These are phyloP conservation scores for Baronia brevicornis DNA, from an alignment of 2,888 invertebrate species.

Conservation along the genomic window DNA sequence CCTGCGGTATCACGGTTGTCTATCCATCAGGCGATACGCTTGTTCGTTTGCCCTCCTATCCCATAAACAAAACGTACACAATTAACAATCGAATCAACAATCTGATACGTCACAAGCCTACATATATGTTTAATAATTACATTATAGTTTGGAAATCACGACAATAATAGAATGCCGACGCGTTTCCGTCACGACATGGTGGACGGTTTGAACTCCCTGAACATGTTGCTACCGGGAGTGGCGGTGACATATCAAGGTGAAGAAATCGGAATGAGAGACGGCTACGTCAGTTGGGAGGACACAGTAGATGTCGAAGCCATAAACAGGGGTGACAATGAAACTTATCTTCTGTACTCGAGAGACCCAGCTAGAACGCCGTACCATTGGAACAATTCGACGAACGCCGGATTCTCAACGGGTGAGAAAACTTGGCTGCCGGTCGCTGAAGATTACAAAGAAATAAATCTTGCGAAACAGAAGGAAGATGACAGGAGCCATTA, in stretches of 20 bases:
- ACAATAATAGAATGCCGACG: slow-evolving; percentile 77
- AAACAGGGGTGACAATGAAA: slow-evolving; percentile 67
- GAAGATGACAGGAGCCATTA: slow-evolving; percentile 66
- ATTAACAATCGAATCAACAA: not conserved
- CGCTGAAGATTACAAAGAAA: slow-evolving; percentile 71
- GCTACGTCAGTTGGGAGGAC: slow-evolving; percentile 71
- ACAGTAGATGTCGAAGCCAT: slow-evolving; percentile 75
- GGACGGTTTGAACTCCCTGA: slow-evolving; percentile 81
- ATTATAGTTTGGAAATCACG: slow-evolving; percentile 81
- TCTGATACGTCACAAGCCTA: not conserved
- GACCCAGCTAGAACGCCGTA: slow-evolving; percentile 80
- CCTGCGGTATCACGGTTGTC: too few species aligned
- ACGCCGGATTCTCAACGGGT: slow-evolving; percentile 77
- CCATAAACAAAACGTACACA: too few species aligned
- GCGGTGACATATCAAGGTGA: slow-evolving; percentile 90
- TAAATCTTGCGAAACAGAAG: slow-evolving; percentile 76
- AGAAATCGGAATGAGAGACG: slow-evolving; percentile 83
- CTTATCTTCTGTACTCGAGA: slow-evolving; percentile 69
- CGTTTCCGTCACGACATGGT: slow-evolving; percentile 79
- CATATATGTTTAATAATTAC: not conserved
- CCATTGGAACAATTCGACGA: slow-evolving; percentile 76
- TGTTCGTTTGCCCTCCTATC: too few species aligned
- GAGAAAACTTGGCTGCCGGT: slow-evolving; percentile 80
- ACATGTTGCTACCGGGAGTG: slow-evolving; percentile 83
- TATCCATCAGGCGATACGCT: too few species aligned